A percentile compares a stretch with the other conserved stretches of the same genome.
These are phyloP conservation scores for Microtus oregoni DNA, from an alignment of 2,113 vertebrate species.

Conservation along the genomic window DNA sequence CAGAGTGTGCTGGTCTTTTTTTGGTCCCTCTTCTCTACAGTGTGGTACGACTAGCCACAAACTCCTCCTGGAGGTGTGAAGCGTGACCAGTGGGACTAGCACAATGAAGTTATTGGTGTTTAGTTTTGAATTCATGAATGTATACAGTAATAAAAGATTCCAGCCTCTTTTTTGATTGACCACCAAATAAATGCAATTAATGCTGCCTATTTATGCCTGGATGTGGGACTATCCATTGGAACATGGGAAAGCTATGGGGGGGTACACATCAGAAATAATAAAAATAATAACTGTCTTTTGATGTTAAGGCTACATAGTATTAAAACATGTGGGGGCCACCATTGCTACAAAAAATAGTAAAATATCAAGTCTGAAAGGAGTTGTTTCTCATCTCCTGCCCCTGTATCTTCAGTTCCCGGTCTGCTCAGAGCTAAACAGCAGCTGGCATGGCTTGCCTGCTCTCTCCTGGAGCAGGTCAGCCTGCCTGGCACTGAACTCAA, in stretches of 20 bases:
- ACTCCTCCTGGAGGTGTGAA: fast-evolving
- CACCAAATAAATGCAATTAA: neutral
- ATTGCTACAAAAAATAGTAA: neutral
- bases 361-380: constrained; percentile 3
- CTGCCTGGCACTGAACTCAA: constrained; percentile 73
- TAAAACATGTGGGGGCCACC: neutral
- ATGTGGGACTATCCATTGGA: neutral
- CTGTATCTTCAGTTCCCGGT: neutral
- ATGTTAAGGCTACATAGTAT: neutral
- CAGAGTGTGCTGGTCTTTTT: neutral
- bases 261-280: neutral
- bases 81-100: neutral
- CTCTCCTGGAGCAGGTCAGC: constrained; percentile 58
- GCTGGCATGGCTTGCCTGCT: constrained; percentile 14
- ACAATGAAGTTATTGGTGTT: neutral
- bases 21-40: neutral
- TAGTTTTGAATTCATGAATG: neutral
- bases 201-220: neutral
- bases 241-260: neutral
- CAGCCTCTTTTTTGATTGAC: neutral
- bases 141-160: neutral
- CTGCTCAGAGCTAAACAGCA: constrained; percentile 7
- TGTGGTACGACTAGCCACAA: too few species aligned
- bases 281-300: neutral
- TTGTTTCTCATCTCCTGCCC: neutral